Conservation (phyloP, 23 tunicate genomes). For the Phallusia fumigata region DNA sequence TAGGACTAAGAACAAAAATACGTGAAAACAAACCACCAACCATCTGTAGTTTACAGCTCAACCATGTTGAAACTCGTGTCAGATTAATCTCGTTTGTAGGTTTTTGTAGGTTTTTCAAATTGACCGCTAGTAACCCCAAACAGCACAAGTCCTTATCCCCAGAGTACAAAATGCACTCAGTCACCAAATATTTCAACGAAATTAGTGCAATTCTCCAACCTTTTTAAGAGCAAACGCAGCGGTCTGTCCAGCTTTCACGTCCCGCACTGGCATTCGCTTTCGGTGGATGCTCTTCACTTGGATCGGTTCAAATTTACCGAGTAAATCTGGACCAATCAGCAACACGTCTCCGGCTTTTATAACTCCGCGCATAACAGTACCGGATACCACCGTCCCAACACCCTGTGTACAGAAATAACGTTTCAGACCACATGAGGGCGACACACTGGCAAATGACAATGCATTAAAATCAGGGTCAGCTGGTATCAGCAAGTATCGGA, state of each 20-base stretch:
- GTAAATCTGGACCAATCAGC: conserved; percentile 85
- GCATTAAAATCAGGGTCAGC: no score
- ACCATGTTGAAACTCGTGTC: no score
- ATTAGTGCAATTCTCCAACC: conserved; percentile 17
- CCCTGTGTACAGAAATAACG: conserved; percentile 14
- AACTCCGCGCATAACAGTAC: conserved; percentile 74
- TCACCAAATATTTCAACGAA: not conserved
- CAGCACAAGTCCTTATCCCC: no score
- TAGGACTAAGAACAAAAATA: no score
- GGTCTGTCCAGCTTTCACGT: conserved; percentile 90
- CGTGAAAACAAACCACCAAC: no score
- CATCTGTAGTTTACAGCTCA: no score
- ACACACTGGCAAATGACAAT: no score
- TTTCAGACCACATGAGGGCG: not conserved
- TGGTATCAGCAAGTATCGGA: no score
- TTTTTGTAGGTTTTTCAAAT: no score
- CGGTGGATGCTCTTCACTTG: conserved; percentile 91
- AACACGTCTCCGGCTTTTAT: conserved; percentile 77
- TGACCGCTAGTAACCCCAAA: no score
- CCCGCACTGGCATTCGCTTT: conserved; percentile 84
- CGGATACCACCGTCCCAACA: conserved; percentile 83
- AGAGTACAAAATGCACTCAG: no score
- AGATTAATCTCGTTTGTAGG: no score
- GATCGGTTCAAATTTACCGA: conserved; percentile 91
- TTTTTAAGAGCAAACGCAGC: conserved; percentile 98